Evolutionary conservation across 2,888 invertebrate species (phyloP).

Genomic region (Ophion obscuratus): DNA sequence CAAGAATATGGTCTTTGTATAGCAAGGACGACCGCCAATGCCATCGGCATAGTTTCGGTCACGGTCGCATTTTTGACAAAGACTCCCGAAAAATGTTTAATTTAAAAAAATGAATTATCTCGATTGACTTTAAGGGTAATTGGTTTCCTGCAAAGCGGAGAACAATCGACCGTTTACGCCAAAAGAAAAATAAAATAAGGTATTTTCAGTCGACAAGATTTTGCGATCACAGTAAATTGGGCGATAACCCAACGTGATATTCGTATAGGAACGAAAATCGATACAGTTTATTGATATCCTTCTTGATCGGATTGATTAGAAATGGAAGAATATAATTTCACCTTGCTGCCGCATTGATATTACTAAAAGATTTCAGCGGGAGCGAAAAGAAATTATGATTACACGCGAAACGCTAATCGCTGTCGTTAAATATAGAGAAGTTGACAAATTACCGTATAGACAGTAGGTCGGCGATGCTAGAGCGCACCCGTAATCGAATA

Average conservation of each 20-base stretch:
- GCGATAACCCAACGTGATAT: too few relatives aligned
- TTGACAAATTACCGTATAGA: background rate
- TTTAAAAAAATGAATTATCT: background rate
- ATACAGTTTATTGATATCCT: too few relatives aligned
- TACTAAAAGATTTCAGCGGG: too few relatives aligned
- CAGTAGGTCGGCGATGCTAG: background rate
- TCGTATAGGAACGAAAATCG: too few relatives aligned
- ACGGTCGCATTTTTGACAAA: slow-evolving; percentile 3
- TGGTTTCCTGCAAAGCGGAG: background rate
- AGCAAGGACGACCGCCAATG: slow-evolving; percentile 12
- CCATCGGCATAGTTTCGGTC: slow-evolving; percentile 9
- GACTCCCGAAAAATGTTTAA: background rate
- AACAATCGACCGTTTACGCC: background rate
- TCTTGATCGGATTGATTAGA: too few relatives aligned
- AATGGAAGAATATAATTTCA: too few relatives aligned
- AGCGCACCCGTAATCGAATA: background rate
- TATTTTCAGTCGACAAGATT: too few relatives aligned
- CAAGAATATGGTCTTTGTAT: slow-evolving; percentile 6
- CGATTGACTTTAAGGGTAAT: background rate
- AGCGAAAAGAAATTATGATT: too few relatives aligned
- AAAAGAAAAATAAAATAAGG: background rate
- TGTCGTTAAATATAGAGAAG: too few relatives aligned
- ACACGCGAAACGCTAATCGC: too few relatives aligned
- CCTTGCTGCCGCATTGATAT: too few relatives aligned
- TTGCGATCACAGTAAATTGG: too few relatives aligned